These are phyloP conservation scores for Palythoa caribaeorum DNA, from an alignment of 92 coral and sea anemone genomes.

Conservation along the genomic window DNA sequence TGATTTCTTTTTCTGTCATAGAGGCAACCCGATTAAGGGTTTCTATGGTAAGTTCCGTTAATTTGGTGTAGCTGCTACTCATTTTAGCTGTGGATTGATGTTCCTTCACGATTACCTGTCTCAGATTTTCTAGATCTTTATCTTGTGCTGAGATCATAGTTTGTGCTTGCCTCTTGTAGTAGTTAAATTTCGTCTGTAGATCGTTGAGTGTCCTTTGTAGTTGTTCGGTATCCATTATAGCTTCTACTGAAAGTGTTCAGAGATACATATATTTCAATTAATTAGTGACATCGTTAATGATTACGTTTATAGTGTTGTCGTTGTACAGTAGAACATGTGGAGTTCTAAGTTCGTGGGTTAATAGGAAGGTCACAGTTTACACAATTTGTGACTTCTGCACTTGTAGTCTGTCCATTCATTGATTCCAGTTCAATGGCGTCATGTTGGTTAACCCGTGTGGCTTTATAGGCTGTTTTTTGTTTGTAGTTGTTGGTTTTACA, in stretches of 20 bases:
- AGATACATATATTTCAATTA: no score
- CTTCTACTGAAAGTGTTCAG: no score
- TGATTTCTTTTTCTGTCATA: neutral
- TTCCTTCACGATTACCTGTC: neutral
- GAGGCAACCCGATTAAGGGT: neutral
- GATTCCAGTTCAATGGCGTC: conserved; percentile 6
- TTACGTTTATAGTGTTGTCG: neutral
- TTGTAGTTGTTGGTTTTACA: no score
- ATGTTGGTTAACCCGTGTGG: neutral
- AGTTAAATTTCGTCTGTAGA: neutral
- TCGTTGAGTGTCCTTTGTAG: neutral
- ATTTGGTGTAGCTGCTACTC: neutral
- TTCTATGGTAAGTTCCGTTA: neutral
- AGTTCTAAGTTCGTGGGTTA: no score
- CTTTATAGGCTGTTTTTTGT: neutral
- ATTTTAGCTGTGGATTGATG: neutral
- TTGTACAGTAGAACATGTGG: no score
- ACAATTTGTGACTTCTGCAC: conserved; percentile 6
- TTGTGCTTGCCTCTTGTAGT: no score
- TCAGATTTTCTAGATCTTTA: neutral
- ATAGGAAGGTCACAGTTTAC: neutral
- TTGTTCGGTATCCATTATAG: neutral
- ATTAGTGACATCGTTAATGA: neutral
- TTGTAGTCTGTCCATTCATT: neutral
- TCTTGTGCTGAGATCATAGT: neutral